Percentiles rank a stretch among this genome's conserved stretches.
phyloP scores from a whole-genome alignment of 2,113 vertebrate species.

The Microtus richardsoni region DNA sequence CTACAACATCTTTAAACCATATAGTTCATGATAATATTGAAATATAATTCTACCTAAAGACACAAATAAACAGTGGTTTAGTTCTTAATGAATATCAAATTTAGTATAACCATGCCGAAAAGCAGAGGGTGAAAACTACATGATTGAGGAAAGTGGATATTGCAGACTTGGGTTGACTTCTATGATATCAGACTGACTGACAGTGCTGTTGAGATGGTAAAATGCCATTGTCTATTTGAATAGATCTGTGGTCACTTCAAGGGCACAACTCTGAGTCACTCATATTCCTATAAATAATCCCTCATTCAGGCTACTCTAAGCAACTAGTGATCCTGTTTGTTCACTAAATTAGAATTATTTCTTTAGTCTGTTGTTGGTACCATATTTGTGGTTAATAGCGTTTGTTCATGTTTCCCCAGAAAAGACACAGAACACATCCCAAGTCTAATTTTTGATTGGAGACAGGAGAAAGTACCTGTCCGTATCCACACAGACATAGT shows the following conservation, averaged over 20 bases:
- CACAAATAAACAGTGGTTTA: neutral
- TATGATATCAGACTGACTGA: neutral
- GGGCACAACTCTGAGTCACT: neutral
- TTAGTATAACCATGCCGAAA: neutral
- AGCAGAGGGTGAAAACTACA: neutral
- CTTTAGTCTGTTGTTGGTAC: neutral
- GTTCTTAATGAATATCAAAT: conserved; percentile 27
- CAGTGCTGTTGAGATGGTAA: neutral
- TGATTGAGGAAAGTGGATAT: neutral
- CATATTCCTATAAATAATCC: neutral
- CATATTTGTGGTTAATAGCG: neutral
- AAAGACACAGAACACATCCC: neutral
- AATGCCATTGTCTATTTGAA: neutral
- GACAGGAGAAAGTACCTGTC: neutral
- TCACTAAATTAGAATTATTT: neutral
- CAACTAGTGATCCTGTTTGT: neutral
- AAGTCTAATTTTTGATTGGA: neutral
- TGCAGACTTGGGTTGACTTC: neutral
- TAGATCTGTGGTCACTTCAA: neutral
- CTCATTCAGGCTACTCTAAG: neutral
- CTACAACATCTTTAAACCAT: neutral
- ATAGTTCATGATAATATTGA: neutral
- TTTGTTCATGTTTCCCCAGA: neutral
- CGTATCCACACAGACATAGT: neutral
- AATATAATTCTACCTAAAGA: neutral